Base-by-base conservation (phyloP, 2,797 vertebrate genomes). In the Periophthalmus magnuspinnatus region DNA sequence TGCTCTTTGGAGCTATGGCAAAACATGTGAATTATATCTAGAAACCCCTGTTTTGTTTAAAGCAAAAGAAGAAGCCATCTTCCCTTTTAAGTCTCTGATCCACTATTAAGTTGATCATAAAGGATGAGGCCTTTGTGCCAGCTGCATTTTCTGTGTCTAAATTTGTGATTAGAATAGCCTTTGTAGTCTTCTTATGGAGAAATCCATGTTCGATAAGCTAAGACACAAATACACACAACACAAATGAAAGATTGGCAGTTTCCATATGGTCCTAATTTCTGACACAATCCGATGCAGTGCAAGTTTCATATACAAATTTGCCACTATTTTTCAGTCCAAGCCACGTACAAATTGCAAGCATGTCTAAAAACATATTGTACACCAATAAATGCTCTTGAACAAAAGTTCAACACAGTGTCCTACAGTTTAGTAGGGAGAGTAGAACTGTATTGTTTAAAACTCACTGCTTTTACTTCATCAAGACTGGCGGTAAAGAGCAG, bases 401-500 rank as follows among this genome's bases (percentile, higher is more conserved):
- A 48, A 19, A 48, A 19, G 47, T 48, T 48, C 14, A 48, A 48
- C 14, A 16, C 14, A 17, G 45, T 48, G 36, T 48, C 47, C 48
- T 48, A 6, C 17, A 17, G 47, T 50, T 50, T 50, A 50, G 19
- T 50, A 50, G 17, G 7, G 17, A 7, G 48, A 19, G 21, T 28
- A 28, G 28, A 28, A 28, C 28, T 28, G 28, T 3, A 28, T 28
- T 28, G 28, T 28, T 28, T 28, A 28, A 28, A 22, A 10, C 21
- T 56, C 54, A 56, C 8, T 21, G n/a, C 11, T 55, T 22, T 63
- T 79, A 73, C 60, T 64, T 66, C 50, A 71, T 64, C 56, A 33
- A 61, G 60, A 47, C 50, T 67, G 76, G 77, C 70, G 60, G 59
- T 56, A 68, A 72, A 75, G 48, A 66, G 65, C 52, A 62, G 65